Conservation (phyloP, 2,888 invertebrate species). For the Lycocerus yunnanus region DNA sequence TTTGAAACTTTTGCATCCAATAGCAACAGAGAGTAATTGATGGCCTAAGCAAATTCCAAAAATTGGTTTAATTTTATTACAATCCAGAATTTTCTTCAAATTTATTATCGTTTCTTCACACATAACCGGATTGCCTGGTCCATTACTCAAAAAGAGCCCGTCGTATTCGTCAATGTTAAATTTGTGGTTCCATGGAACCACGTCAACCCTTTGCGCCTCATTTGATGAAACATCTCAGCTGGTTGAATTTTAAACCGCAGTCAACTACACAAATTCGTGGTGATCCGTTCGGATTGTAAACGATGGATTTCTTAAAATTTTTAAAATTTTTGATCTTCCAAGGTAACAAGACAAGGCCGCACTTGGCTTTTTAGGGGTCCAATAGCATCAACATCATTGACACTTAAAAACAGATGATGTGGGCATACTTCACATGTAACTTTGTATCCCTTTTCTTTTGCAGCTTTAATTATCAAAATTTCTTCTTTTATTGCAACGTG, state of each 20-base stretch:
- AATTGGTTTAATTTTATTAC: slow-evolving; percentile 72
- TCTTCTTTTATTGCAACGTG: slow-evolving; percentile 97
- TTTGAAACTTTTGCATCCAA: slow-evolving; percentile 91
- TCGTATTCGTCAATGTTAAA: slow-evolving; percentile 76
- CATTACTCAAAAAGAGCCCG: slow-evolving; percentile 96
- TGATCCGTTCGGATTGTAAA: slow-evolving; percentile 74
- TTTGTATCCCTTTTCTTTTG: slow-evolving; percentile 86
- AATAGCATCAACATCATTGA: slow-evolving; percentile 72
- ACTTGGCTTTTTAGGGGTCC: slow-evolving; percentile 83
- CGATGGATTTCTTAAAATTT: slow-evolving; percentile 64
- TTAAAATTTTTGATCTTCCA: slow-evolving; percentile 91
- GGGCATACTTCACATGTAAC: slow-evolving; percentile 99
- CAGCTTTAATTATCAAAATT: slow-evolving; percentile 85
- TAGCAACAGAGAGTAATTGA: slow-evolving; percentile 90
- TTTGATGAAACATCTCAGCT: slow-evolving; percentile 85
- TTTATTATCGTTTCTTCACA: slow-evolving; percentile 78
- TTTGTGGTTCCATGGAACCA: slow-evolving; percentile 90
- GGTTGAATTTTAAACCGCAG: slow-evolving; percentile 96
- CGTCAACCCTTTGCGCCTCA: slow-evolving; percentile 85
- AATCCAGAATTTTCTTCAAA: slow-evolving; percentile 63
- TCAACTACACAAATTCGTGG: slow-evolving; percentile 88
- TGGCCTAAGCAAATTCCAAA: slow-evolving; percentile 99
- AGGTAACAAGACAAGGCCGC: slow-evolving; percentile 79
- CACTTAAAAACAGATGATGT: slow-evolving; percentile 93
- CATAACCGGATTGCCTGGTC: slow-evolving; percentile 92